These are phyloP conservation scores for Sarcophaga variegata DNA, from an alignment of 2,888 invertebrate genomes.

Conservation along the genomic window DNA sequence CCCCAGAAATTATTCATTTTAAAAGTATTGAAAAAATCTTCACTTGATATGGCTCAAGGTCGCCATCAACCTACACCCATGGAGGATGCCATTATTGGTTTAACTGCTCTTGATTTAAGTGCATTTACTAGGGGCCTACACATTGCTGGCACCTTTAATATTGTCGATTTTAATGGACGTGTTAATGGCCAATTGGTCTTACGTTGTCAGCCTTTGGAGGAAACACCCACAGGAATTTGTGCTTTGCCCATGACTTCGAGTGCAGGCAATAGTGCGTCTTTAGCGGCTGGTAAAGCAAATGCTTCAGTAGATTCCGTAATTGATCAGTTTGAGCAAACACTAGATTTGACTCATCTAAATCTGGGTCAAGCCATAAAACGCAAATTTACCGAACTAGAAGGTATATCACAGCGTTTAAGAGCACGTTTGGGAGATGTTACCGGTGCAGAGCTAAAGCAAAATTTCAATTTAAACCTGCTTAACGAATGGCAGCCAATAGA, in stretches of 20 bases:
- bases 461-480: slow-evolving; percentile 79
- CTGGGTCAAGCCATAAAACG: slow-evolving; percentile 82
- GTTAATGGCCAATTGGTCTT: slow-evolving; percentile 86
- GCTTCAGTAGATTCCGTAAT: slow-evolving; percentile 74
- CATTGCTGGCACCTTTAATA: slow-evolving; percentile 86
- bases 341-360: slow-evolving; percentile 78
- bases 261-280: background rate
- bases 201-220: slow-evolving; percentile 83
- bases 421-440: slow-evolving; percentile 84
- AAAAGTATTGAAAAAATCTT: slow-evolving; percentile 85
- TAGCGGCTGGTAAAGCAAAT: slow-evolving; percentile 18
- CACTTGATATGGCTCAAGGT: slow-evolving; percentile 79
- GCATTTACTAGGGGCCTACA: slow-evolving; percentile 83
- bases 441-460: slow-evolving; percentile 82
- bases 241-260: background rate
- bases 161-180: slow-evolving; percentile 84
- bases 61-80: slow-evolving; percentile 82
- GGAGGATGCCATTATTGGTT: slow-evolving; percentile 84
- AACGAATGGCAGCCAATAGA: slow-evolving; percentile 74
- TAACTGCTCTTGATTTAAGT: slow-evolving; percentile 84
- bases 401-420: slow-evolving; percentile 85
- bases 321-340: slow-evolving; percentile 76
- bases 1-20: slow-evolving; percentile 84
- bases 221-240: slow-evolving; percentile 69
- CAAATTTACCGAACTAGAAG: slow-evolving; percentile 85